Conservation (phyloP, 92 coral and sea anemone species). For the Epizoanthus illoricatus region DNA sequence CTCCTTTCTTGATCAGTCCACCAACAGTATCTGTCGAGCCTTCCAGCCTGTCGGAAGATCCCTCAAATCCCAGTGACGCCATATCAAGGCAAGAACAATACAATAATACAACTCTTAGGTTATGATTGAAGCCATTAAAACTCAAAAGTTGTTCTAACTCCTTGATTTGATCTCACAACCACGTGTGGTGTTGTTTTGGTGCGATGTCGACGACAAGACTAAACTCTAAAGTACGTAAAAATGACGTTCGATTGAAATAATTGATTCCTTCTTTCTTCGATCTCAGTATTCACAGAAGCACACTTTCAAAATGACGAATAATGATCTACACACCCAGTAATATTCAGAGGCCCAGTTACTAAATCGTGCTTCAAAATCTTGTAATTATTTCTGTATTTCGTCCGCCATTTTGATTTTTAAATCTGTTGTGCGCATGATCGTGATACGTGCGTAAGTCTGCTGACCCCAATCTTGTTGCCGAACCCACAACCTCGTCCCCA, state of each 20-base stretch:
- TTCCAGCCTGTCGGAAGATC: conserved; percentile 72
- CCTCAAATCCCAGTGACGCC: conserved; percentile 55
- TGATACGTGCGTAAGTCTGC: background rate
- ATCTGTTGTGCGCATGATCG: background rate
- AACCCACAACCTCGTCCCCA: background rate
- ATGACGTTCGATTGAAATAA: background rate
- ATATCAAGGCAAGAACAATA: background rate
- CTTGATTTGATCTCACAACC: background rate
- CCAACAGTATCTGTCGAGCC: conserved; percentile 75
- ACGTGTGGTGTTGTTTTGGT: background rate
- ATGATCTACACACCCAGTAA: background rate
- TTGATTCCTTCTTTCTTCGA: background rate
- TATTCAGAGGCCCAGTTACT: background rate
- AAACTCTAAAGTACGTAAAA: background rate
- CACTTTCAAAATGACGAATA: too few relatives aligned
- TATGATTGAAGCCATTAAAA: background rate
- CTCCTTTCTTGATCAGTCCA: conserved; percentile 67
- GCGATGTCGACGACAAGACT: background rate
- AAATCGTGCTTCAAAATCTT: background rate
- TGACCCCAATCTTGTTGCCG: conserved; percentile 10
- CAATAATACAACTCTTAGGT: background rate
- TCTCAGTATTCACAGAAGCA: background rate
- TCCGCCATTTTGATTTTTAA: conserved; percentile 35
- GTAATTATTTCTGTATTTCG: background rate
- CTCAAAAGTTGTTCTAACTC: background rate